Evolutionary conservation across 92 coral and sea anemone genomes (phyloP).

Genomic region (Micromussa lordhowensis): DNA sequence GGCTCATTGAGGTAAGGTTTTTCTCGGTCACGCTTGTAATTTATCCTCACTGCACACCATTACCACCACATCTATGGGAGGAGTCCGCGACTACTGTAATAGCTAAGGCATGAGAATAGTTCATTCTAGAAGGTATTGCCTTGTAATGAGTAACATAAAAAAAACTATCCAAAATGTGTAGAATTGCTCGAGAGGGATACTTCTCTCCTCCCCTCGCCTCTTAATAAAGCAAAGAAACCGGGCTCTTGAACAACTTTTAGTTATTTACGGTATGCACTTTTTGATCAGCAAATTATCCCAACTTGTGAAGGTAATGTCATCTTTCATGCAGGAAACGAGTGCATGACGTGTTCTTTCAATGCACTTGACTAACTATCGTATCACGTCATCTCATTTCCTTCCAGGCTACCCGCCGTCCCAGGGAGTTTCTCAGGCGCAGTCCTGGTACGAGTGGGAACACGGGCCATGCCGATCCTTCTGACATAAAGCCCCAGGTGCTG

Average conservation of each 20-base stretch:
- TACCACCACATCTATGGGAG: too few relatives aligned
- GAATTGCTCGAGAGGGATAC: not conserved
- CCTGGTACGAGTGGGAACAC: not conserved
- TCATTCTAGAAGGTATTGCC: too few relatives aligned
- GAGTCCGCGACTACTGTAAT: too few relatives aligned
- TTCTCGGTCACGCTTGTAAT: too few relatives aligned
- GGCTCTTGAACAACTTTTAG: not conserved
- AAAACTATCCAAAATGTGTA: not conserved
- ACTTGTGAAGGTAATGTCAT: not conserved
- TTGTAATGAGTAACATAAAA: too few relatives aligned
- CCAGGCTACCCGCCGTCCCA: slow-evolving; percentile 34
- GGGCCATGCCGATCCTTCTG: slow-evolving; percentile 4
- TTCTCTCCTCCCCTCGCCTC: not conserved
- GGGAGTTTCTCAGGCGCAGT: slow-evolving; percentile 25
- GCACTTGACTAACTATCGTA: not conserved
- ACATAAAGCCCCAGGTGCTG: slow-evolving; percentile 24
- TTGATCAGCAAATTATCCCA: not conserved
- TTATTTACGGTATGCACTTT: not conserved
- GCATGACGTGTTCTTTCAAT: too few relatives aligned
- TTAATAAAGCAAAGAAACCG: not conserved
- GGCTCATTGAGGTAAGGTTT: slow-evolving; percentile 76
- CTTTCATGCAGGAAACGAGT: not conserved
- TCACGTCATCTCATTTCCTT: not conserved
- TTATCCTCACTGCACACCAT: too few relatives aligned
- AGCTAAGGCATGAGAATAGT: too few relatives aligned